These are phyloP conservation scores for Pogonocichla stellata DNA, from an alignment of 2,113 vertebrate species.

Conservation along the genomic window DNA sequence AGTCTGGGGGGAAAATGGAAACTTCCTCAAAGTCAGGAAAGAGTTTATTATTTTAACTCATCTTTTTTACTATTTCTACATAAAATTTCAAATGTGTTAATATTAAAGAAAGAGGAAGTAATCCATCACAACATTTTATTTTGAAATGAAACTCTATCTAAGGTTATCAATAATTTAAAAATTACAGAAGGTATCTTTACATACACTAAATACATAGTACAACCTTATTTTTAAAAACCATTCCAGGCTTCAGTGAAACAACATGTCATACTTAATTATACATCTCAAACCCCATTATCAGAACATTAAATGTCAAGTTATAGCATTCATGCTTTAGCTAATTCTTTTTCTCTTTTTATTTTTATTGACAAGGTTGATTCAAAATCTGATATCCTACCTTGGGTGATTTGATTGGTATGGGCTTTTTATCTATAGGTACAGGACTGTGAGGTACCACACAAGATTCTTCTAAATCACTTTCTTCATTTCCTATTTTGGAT, in stretches of 20 bases:
- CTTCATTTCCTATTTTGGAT: slow-evolving; percentile 91
- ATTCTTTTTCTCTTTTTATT: not conserved
- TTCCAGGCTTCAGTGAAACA: not conserved
- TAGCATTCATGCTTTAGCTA: not conserved
- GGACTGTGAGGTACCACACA: slow-evolving; percentile 85
- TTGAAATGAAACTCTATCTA: not conserved
- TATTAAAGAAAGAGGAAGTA: not conserved
- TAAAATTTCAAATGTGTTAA: not conserved
- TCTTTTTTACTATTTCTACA: not conserved
- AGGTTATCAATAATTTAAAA: not conserved
- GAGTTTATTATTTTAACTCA: not conserved
- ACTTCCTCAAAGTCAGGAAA: not conserved
- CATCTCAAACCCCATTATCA: not conserved
- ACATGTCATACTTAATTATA: not conserved
- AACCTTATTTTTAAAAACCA: not conserved
- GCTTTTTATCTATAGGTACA: slow-evolving; percentile 84
- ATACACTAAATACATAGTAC: not conserved
- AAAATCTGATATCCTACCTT: slow-evolving; percentile 76
- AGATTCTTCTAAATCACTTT: slow-evolving; percentile 88
- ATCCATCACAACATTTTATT: not conserved
- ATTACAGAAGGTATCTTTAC: not conserved
- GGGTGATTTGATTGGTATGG: slow-evolving; percentile 82
- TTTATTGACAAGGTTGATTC: not conserved
- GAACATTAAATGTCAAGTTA: not conserved
- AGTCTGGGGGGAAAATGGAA: accelerated